These are phyloP conservation scores for Lampris megalopsis DNA, from an alignment of 2,113 vertebrate genomes.

Conservation along the genomic window DNA sequence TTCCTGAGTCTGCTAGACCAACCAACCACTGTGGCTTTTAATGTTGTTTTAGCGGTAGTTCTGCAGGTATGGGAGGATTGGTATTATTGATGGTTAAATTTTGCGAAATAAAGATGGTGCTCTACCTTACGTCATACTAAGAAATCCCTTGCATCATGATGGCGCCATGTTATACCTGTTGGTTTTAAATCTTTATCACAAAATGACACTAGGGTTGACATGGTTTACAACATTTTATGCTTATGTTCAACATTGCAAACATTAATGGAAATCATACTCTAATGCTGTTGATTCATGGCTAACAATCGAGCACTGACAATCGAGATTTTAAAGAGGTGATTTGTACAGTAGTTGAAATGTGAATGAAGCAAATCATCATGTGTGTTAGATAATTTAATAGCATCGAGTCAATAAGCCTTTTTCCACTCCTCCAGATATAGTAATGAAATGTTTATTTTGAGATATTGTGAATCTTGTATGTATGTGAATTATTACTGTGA, in stretches of 20 bases:
- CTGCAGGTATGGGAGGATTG: not conserved
- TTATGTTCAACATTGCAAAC: not conserved
- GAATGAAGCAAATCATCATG: too few species aligned
- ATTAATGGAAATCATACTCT: not conserved
- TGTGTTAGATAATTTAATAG: not conserved
- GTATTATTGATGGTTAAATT: not conserved
- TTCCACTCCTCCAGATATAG: too few species aligned
- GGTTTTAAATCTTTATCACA: too few species aligned
- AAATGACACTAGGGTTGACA: too few species aligned
- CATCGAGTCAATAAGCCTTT: too few species aligned
- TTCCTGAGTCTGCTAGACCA: constrained; percentile 1
- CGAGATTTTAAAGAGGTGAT: constrained; percentile 30
- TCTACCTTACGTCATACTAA: not conserved
- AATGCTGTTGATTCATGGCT: not conserved
- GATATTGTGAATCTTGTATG: too few species aligned
- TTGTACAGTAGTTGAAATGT: constrained; percentile 11
- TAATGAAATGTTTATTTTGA: too few species aligned
- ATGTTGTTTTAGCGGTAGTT: not conserved
- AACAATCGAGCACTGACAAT: not conserved
- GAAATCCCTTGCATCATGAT: not conserved
- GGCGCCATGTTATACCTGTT: too few species aligned
- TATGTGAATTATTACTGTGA: too few species aligned
- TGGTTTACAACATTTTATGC: too few species aligned
- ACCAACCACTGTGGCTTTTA: constrained; percentile 1
- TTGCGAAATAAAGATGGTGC: too few species aligned